These are phyloP conservation scores for Bursaphelenchus okinawaensis DNA, from an alignment of 2,888 invertebrate species.

Conservation along the genomic window DNA sequence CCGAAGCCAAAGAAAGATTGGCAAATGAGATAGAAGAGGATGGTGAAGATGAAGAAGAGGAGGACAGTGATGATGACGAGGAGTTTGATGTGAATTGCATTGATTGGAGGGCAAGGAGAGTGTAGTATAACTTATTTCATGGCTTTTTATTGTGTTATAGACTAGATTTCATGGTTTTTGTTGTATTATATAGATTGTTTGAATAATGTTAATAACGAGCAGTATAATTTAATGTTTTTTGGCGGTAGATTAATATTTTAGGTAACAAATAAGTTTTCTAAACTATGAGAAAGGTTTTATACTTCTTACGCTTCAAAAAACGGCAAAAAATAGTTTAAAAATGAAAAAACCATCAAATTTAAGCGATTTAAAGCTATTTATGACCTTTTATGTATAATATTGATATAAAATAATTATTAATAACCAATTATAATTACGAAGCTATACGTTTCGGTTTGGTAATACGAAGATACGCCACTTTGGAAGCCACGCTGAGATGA, in stretches of 20 bases:
- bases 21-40: background rate
- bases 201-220: no score
- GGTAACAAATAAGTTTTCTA: no score
- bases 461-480: background rate
- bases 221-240: no score
- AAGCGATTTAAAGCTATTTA: background rate
- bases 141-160: no score
- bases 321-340: background rate
- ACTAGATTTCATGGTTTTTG: no score
- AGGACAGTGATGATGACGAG: slow-evolving; percentile 9
- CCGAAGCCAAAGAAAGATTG: background rate
- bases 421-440: no score
- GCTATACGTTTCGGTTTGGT: background rate
- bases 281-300: background rate
- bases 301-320: background rate
- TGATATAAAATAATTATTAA: background rate
- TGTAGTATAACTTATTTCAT: no score
- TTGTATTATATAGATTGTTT: no score
- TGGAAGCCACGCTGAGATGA: background rate
- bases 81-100: slow-evolving; percentile 23
- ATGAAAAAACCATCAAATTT: background rate
- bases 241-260: no score
- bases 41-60: slow-evolving; percentile 3
- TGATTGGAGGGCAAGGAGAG: slow-evolving; percentile 24
- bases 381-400: background rate